Evolutionary conservation across 2,888 invertebrate species (phyloP).

Genomic region (Erebia ligea): DNA sequence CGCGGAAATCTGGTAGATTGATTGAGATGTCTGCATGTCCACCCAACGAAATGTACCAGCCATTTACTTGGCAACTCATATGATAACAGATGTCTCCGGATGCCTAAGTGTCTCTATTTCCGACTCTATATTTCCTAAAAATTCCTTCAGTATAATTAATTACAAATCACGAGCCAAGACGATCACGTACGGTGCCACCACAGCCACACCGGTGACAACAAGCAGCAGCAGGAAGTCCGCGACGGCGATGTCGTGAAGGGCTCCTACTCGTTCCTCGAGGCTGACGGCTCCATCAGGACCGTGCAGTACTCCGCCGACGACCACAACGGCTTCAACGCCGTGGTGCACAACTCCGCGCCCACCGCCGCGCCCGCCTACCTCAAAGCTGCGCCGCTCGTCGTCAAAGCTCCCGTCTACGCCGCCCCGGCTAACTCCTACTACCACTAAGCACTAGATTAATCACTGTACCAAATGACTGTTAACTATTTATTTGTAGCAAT

Average conservation of each 20-base stretch:
- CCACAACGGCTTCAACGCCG: conserved; percentile 69
- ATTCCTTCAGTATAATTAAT: too few species aligned
- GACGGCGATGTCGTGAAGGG: conserved; percentile 80
- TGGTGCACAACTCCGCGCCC: conserved; percentile 55
- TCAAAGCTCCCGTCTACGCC: conserved; percentile 42
- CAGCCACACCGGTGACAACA: conserved; percentile 81
- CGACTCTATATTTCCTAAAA: too few species aligned
- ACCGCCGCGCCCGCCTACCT: conserved; percentile 57
- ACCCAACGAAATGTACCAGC: too few species aligned
- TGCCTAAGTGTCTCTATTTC: too few species aligned
- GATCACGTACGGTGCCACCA: too few species aligned
- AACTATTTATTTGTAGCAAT: conserved; percentile 39
- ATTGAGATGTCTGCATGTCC: too few species aligned
- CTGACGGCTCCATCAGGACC: conserved; percentile 77
- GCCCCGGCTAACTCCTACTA: conserved; percentile 22
- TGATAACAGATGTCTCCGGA: too few species aligned
- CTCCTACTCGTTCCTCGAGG: conserved; percentile 74
- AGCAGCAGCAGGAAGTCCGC: conserved; percentile 74
- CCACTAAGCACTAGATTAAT: conserved; percentile 14
- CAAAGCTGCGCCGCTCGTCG: conserved; percentile 58
- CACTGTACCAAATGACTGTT: conserved; percentile 26
- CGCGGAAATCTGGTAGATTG: too few species aligned
- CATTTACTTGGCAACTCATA: too few species aligned
- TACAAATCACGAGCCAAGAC: too few species aligned
- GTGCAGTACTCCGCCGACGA: conserved; percentile 78